Evolutionary conservation across 2,797 vertebrate genomes (phyloP).

Genomic region (Enteromius afrohamiltoni): DNA sequence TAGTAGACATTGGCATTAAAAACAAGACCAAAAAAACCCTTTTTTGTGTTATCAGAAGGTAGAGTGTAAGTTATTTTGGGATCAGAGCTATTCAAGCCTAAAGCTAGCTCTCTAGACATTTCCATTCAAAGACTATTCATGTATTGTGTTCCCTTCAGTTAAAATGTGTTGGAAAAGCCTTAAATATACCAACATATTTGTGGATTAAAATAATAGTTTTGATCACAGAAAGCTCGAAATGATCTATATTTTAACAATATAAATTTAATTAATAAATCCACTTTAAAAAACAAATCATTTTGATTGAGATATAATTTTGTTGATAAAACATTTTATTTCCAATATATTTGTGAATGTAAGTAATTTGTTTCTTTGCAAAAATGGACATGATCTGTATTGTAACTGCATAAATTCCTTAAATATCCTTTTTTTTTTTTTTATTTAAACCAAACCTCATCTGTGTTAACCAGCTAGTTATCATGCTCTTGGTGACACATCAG

Average conservation of each 20-base stretch:
- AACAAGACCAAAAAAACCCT: no score
- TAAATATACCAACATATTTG: background rate
- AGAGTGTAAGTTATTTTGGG: background rate
- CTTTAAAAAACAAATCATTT: no score
- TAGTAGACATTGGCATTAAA: no score
- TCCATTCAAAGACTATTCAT: background rate
- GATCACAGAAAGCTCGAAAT: background rate
- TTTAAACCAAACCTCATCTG: background rate
- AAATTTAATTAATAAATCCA: background rate
- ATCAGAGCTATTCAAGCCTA: background rate
- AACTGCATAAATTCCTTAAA: background rate
- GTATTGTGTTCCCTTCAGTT: background rate
- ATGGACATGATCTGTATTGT: background rate
- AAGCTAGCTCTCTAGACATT: background rate
- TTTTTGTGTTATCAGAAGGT: no score
- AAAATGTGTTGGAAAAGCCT: background rate
- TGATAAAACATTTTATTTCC: background rate
- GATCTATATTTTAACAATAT: background rate
- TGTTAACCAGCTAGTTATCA: background rate
- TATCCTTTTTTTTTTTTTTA: background rate
- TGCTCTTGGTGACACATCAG: background rate
- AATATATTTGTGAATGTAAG: background rate
- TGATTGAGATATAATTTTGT: background rate
- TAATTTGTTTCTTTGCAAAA: background rate
- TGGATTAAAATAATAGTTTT: no score